Base-by-base conservation (phyloP, 1,140 invertebrate species). In the Heterodera schachtii region DNA sequence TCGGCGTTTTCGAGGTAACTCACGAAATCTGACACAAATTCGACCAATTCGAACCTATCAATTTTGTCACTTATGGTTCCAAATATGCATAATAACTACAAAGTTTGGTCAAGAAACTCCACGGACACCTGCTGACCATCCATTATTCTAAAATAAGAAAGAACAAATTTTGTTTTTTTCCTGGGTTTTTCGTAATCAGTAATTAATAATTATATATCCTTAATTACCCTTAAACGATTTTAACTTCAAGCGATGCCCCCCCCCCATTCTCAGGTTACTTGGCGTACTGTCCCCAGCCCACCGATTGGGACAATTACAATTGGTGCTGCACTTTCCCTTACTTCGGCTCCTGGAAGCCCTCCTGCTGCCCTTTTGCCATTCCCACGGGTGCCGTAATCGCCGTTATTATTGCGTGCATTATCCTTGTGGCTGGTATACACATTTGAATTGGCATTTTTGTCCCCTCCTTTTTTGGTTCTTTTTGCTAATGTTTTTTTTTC, bases 271-370 rank as follows among this genome's bases (percentile, higher is more conserved):
- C 57, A 87, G 87, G 87, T 13, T 89, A 89, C 70, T 80, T 89
- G n/a, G 89, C 89, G 6, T 89, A 90, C 81, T 89, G 88, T 76
- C 88, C 88, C 6, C 88, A 89, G 74, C 88, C 88, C 43, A 89
- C 88, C 31, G 88, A 89, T 75, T 89, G 89, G 89, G 88, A 89
- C 70, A 89, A 87, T 75, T 89, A 89, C 79, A 89, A 87, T 41
- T 87, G 88, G 89, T 89, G 88, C 75, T 89, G 88, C 67, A 89
- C 89, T 44, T 89, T 87, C 84, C 88, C 88, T 11, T 89, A 89
- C 71, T 85, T 89, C 83, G 75, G 83, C 13, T 73, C 67, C 47
- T 84, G 82, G 82, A 89, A 89, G 83, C 88, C 88, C 7, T 90
- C 89, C 4, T 89, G 88, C 79, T 89, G 88, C 81, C 89, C 87